Percentiles rank a stretch among this genome's conserved stretches.
Conservation (phyloP, 2,797 vertebrate genomes). For the Xenentodon cancila region DNA sequence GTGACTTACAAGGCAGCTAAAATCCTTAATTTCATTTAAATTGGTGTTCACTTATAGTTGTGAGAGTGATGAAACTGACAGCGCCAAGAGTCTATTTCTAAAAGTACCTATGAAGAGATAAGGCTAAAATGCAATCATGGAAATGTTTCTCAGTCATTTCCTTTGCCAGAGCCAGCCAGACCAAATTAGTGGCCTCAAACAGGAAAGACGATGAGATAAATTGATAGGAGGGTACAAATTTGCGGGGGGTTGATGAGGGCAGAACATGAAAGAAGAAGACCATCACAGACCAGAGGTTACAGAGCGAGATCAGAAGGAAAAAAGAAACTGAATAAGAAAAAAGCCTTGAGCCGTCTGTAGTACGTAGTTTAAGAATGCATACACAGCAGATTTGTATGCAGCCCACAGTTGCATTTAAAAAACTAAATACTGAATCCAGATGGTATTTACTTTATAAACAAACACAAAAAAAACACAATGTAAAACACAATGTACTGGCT, state of each 20-base stretch:
- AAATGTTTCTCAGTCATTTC: conserved; percentile 58
- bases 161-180: conserved; percentile 52
- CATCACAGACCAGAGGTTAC: conserved; percentile 24
- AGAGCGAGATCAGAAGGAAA: conserved; percentile 12
- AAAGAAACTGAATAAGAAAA: no score
- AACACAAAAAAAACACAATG: conserved; percentile 23
- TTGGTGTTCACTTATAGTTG: not conserved
- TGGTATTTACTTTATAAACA: no score
- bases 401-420: no score
- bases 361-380: no score
- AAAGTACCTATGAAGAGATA: conserved; percentile 48
- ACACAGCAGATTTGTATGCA: no score
- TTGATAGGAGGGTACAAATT: conserved; percentile 27
- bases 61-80: conserved; percentile 14
- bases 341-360: no score
- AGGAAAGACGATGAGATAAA: conserved; percentile 61
- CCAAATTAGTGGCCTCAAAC: conserved; percentile 65
- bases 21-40: not conserved
- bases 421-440: no score
- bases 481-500: conserved; percentile 24
- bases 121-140: conserved; percentile 47
- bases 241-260: conserved; percentile 8
- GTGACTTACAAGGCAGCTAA: not conserved
- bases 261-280: conserved; percentile 27
- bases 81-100: conserved; percentile 20